phyloP scores from a whole-genome alignment of 1,140 invertebrate species.

The Coenobita brevimanus region DNA sequence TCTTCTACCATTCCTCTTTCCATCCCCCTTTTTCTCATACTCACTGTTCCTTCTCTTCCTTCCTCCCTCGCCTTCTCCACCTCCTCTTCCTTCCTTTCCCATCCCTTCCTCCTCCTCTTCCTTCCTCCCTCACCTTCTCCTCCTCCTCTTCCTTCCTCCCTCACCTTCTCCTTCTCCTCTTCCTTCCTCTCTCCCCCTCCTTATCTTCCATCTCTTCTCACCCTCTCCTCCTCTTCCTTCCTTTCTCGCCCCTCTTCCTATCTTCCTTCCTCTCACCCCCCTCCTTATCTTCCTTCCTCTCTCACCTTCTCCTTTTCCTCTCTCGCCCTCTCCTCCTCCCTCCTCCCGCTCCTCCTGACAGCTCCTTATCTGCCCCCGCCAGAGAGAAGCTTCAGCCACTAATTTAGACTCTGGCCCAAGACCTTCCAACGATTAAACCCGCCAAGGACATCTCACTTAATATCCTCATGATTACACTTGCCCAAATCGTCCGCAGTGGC shows the following conservation, averaged over 20 bases:
- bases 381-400: conserved; percentile 50
- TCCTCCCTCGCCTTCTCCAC: not conserved
- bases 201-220: too few species aligned
- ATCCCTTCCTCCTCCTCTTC: not conserved
- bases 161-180: not conserved
- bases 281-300: not conserved
- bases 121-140: not conserved
- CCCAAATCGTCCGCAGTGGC: conserved; percentile 56
- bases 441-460: conserved; percentile 65
- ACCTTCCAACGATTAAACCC: conserved; percentile 58
- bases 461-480: conserved; percentile 65
- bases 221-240: too few species aligned
- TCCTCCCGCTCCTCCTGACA: conserved; percentile 22
- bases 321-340: not conserved
- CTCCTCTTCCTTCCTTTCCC: not conserved
- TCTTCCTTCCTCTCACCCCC: too few species aligned
- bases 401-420: conserved; percentile 55
- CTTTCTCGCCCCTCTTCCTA: too few species aligned
- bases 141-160: not conserved
- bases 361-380: conserved; percentile 45
- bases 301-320: not conserved
- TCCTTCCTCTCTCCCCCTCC: too few species aligned
- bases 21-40: not conserved
- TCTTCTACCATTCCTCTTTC: not conserved
- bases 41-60: not conserved